These are phyloP conservation scores for Sciurus niger DNA, from an alignment of 2,113 vertebrate species.

Conservation along the genomic window DNA sequence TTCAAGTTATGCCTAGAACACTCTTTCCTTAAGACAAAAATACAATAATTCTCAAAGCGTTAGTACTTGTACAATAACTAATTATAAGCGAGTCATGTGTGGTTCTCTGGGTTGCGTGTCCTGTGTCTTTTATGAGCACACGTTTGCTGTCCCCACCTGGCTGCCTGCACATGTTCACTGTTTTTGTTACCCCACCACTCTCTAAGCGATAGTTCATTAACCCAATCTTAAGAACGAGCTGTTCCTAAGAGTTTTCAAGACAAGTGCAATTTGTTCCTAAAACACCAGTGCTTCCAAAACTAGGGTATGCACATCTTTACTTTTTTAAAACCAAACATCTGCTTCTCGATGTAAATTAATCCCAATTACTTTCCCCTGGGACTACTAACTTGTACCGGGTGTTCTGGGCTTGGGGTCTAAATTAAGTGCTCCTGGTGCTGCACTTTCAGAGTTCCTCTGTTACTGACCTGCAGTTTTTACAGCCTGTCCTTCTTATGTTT, in stretches of 20 bases:
- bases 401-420: background rate
- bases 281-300: slow-evolving; percentile 56
- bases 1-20: background rate
- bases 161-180: background rate
- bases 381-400: background rate
- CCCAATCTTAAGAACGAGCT: background rate
- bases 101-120: background rate
- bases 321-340: slow-evolving; percentile 58
- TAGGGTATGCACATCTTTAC: background rate
- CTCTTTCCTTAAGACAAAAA: slow-evolving; percentile 46
- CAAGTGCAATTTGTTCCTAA: slow-evolving; percentile 15
- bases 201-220: background rate
- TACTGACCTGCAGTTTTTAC: background rate
- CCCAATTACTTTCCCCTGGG: background rate
- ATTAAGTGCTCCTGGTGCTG: slow-evolving; percentile 18
- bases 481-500: background rate
- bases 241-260: slow-evolving; percentile 45
- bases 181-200: background rate
- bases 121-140: background rate
- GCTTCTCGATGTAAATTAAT: slow-evolving; percentile 34
- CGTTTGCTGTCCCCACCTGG: background rate
- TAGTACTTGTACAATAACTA: background rate
- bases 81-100: background rate
- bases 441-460: background rate
- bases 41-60: background rate